Base-by-base conservation (phyloP, 2,113 vertebrate genomes). In the Willisornis vidua region DNA sequence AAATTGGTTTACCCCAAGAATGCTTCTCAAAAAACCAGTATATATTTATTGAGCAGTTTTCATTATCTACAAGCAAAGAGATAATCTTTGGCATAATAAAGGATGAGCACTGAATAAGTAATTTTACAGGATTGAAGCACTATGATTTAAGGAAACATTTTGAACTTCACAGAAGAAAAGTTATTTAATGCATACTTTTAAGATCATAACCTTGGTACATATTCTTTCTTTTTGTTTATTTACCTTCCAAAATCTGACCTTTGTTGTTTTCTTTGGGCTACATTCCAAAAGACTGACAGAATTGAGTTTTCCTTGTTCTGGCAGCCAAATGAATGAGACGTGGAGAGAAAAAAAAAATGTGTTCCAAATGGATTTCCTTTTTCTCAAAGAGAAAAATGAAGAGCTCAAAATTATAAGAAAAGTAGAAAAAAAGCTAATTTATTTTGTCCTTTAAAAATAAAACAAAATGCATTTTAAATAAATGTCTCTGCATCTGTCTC, bases 231-330 rank as follows among this genome's bases (percentile, higher is more conserved):
- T 97, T 95, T 95, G 65, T 90, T 97, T 97, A 65, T 54, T 76
- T 82, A 85, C 12, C 7, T 96, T 94, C 63, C 72, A 62, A 91
- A 68, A 93, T 29, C 63, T 96, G 91, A 97, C 68, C 80, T 93
- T 68, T 85, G 8, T 45, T 89, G 74, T 90, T 85, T 89, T 88
- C 67, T 95, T 96, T 93, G 89, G 95, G 81, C 80, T 92, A 7
- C 26, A 72, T 96, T 98, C 94, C 96, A 96, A 76, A 24, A 39
- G 25, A 18, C 39, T 46, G 24, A 74, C 33, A 61, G 63, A 89
- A 89, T 55, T 3, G 6, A 87, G 17, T 61, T 91, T 81, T 73
- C 15, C 5, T 81, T 93, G 7, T 78, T 58, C 58, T 79, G 46
- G 57, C 46, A 66, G 62, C 31, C 37, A 85, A 91, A 85, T 4